Evolutionary conservation across 64 coral and sea anemone genomes (phyloP).

Genomic region (Porites lutea): DNA sequence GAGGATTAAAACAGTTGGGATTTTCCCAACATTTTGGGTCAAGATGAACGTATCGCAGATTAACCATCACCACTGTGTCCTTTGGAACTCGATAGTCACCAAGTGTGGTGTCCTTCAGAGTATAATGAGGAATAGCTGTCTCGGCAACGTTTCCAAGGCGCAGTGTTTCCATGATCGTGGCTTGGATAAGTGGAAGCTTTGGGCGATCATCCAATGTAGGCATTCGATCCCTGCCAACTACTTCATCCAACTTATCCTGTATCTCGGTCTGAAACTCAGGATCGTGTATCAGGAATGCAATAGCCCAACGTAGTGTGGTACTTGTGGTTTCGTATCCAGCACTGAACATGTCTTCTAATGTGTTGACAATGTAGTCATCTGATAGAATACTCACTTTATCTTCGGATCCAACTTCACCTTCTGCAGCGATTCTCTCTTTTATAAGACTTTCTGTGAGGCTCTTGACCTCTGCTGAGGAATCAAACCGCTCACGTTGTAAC

Average conservation of each 20-base stretch:
- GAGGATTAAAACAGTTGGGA: slow-evolving; percentile 43
- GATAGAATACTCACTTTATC: slow-evolving; percentile 33
- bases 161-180: slow-evolving; percentile 53
- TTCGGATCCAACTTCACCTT: slow-evolving; percentile 29
- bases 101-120: slow-evolving; percentile 54
- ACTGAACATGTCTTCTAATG: slow-evolving; percentile 60
- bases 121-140: slow-evolving; percentile 52
- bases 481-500: slow-evolving; percentile 13
- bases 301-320: slow-evolving; percentile 62
- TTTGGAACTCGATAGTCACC: slow-evolving; percentile 63
- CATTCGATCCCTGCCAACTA: slow-evolving; percentile 49
- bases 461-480: neutral
- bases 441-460: slow-evolving; percentile 36
- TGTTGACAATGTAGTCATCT: slow-evolving; percentile 68
- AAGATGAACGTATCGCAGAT: slow-evolving; percentile 24
- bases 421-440: slow-evolving; percentile 14
- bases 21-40: slow-evolving; percentile 66
- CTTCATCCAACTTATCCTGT: slow-evolving; percentile 49
- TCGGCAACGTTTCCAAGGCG: slow-evolving; percentile 62
- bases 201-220: slow-evolving; percentile 38
- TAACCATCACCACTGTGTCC: slow-evolving; percentile 39
- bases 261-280: slow-evolving; percentile 58
- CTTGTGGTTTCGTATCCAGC: slow-evolving; percentile 76
- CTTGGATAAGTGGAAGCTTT: slow-evolving; percentile 29
- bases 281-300: slow-evolving; percentile 66